Conservation (phyloP, 2,113 vertebrate genomes). For the Osmerus eperlanus region DNA sequence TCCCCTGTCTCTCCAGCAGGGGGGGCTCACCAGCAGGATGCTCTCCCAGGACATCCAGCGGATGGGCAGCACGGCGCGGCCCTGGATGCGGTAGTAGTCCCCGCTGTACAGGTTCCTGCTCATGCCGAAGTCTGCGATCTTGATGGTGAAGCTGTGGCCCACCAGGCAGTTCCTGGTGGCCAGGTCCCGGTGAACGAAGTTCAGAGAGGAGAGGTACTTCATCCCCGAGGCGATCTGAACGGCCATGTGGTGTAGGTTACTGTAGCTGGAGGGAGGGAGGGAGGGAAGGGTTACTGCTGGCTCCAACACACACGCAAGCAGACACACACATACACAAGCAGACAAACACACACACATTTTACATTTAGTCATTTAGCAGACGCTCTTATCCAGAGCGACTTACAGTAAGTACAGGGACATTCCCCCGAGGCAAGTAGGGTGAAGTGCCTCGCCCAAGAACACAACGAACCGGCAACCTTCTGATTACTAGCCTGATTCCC, state of each 20-base stretch:
- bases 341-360: not conserved
- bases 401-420: too few relatives aligned
- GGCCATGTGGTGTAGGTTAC: conserved; percentile 87
- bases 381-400: too few relatives aligned
- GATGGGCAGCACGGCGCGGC: conserved; percentile 92
- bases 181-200: conserved; percentile 96
- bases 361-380: too few relatives aligned
- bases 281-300: too few relatives aligned
- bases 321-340: not conserved
- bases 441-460: too few relatives aligned
- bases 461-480: too few relatives aligned
- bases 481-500: too few relatives aligned
- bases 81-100: conserved; percentile 98
- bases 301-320: not conserved
- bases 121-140: conserved; percentile 99
- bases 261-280: conserved; percentile 69
- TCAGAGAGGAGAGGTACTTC: conserved; percentile 96
- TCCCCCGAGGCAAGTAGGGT: too few relatives aligned
- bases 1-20: not conserved
- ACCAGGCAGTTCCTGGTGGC: conserved; percentile 96
- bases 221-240: conserved; percentile 96
- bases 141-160: conserved; percentile 95
- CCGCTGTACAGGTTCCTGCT: conserved; percentile 97
- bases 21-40: conserved; percentile 84
- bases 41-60: conserved; percentile 99